Conservation (phyloP, 2,113 vertebrate genomes). For the Heliornis fulica region DNA sequence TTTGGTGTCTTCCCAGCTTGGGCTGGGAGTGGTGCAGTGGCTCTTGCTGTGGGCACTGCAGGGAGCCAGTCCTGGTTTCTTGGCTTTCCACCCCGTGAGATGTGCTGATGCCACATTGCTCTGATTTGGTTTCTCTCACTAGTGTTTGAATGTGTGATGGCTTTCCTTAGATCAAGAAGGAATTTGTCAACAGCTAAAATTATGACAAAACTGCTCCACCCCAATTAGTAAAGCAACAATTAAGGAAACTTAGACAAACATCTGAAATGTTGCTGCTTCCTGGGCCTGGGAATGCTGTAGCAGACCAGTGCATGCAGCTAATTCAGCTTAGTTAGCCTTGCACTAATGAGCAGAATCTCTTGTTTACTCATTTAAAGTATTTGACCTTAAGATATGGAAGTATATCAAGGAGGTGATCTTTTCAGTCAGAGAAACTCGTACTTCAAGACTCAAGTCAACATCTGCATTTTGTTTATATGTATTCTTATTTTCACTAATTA, state of each 20-base stretch:
- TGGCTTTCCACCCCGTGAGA: background rate
- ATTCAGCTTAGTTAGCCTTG: background rate
- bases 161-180: background rate
- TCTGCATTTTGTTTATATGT: background rate
- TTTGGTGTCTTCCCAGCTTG: background rate
- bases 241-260: background rate
- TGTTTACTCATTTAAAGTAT: background rate
- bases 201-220: background rate
- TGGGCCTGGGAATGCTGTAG: background rate
- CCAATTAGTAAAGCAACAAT: background rate
- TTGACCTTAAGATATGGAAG: background rate
- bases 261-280: background rate
- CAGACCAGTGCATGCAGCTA: background rate
- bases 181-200: background rate
- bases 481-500: background rate
- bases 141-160: background rate
- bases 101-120: background rate
- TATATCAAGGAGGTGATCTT: background rate
- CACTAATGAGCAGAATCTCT: background rate
- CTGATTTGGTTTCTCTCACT: background rate
- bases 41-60: accelerated
- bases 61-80: background rate
- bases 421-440: background rate
- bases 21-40: background rate
- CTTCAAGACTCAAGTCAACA: background rate